These are phyloP conservation scores for Phortica okadai DNA, from an alignment of 2,888 invertebrate species.

Conservation along the genomic window DNA sequence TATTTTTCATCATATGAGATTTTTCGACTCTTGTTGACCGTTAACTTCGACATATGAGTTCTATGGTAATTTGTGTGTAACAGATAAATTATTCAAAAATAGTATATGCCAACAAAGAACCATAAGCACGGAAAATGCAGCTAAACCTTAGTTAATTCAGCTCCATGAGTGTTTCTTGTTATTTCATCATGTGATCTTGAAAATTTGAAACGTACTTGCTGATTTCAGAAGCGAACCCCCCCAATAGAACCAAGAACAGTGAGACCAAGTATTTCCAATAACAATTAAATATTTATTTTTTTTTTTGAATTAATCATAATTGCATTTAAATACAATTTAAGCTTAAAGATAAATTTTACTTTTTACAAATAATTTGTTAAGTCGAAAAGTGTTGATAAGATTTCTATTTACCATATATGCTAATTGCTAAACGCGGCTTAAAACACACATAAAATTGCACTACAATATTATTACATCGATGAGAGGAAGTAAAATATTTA, in stretches of 20 bases:
- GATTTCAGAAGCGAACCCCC: background rate
- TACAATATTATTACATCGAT: conserved; percentile 41
- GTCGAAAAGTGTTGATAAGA: background rate
- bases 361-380: conserved; percentile 15
- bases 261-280: conserved; percentile 46
- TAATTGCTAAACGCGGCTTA: conserved; percentile 9
- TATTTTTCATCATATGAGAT: too few species aligned
- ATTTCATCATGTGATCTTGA: too few species aligned
- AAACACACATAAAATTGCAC: conserved; percentile 56
- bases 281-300: conserved; percentile 68
- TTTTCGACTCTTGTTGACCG: too few species aligned
- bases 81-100: too few species aligned
- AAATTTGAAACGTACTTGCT: too few species aligned
- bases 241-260: background rate
- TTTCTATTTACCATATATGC: background rate
- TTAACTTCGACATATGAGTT: too few species aligned
- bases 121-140: too few species aligned
- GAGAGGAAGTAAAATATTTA: conserved; percentile 30
- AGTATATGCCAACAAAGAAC: too few species aligned
- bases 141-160: too few species aligned
- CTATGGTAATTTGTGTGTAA: too few species aligned
- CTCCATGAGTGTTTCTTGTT: too few species aligned
- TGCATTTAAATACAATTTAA: conserved; percentile 19
- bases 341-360: conserved; percentile 16
- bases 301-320: conserved; percentile 11